Percentiles rank a stretch among this genome's conserved stretches.
phyloP scores from a whole-genome alignment of 2,888 invertebrate genomes.

The Apamea monoglypha region DNA sequence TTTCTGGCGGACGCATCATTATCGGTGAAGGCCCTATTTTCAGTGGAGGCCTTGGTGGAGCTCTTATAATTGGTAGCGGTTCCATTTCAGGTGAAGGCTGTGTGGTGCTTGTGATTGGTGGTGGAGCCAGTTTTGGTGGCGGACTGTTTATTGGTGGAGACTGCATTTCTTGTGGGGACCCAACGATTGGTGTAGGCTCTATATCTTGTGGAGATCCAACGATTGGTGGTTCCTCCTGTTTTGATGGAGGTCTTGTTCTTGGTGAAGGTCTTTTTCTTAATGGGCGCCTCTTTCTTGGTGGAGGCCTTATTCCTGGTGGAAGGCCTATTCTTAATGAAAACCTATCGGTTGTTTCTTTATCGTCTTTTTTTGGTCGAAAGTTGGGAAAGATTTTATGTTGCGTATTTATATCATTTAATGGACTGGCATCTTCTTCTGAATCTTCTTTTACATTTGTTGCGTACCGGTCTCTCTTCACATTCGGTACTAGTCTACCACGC shows the following conservation, averaged over 20 bases:
- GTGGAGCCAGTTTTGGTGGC: background rate
- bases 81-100: background rate
- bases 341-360: conserved; percentile 5
- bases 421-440: background rate
- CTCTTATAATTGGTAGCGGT: background rate
- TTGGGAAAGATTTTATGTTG: background rate
- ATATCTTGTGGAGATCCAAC: background rate
- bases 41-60: background rate
- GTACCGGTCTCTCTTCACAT: conserved; percentile 8
- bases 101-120: background rate
- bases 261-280: background rate
- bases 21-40: background rate
- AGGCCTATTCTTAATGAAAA: conserved; percentile 26
- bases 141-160: background rate
- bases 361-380: background rate
- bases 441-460: conserved; percentile 2
- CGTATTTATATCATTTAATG: background rate
- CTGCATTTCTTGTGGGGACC: background rate
- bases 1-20: background rate
- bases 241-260: background rate
- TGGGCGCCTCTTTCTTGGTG: background rate
- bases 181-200: no score
- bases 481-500: background rate
- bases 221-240: background rate
- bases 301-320: background rate